Evolutionary conservation across 2,113 vertebrate species (phyloP).

Genomic region (Tenrec ecaudatus): DNA sequence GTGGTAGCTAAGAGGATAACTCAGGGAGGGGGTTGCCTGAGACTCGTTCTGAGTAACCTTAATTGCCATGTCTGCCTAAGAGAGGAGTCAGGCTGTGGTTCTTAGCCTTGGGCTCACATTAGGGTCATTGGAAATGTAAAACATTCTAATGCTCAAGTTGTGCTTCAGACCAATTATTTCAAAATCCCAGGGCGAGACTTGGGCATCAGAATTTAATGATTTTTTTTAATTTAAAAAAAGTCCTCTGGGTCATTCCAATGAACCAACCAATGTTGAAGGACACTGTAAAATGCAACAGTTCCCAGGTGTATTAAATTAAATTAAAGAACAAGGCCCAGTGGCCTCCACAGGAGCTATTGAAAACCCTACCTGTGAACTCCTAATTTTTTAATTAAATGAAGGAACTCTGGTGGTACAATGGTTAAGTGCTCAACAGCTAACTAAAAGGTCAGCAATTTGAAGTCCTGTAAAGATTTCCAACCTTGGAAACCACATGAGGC

Average conservation of each 20-base stretch:
- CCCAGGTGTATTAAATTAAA: neutral
- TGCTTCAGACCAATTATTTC: neutral
- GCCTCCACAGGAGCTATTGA: neutral
- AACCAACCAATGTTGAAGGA: neutral
- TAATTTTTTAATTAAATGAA: no score
- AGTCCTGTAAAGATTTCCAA: neutral
- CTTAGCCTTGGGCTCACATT: neutral
- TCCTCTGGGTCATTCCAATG: neutral
- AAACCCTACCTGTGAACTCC: neutral
- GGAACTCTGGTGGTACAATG: neutral
- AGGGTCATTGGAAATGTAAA: neutral
- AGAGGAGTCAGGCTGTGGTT: neutral
- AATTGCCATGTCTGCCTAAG: neutral
- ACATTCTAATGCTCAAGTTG: neutral
- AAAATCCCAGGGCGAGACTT: neutral
- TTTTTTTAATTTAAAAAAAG: neutral
- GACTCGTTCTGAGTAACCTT: neutral
- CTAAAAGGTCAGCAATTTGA: neutral
- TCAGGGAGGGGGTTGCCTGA: neutral
- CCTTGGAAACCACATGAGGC: neutral
- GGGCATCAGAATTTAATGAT: neutral
- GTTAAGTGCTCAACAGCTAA: neutral
- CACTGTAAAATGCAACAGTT: conserved; percentile 25
- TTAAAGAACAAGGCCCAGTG: neutral
- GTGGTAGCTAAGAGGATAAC: neutral